Evolutionary conservation across 2,113 vertebrate species (phyloP).

Genomic region (Etheostoma spectabile): DNA sequence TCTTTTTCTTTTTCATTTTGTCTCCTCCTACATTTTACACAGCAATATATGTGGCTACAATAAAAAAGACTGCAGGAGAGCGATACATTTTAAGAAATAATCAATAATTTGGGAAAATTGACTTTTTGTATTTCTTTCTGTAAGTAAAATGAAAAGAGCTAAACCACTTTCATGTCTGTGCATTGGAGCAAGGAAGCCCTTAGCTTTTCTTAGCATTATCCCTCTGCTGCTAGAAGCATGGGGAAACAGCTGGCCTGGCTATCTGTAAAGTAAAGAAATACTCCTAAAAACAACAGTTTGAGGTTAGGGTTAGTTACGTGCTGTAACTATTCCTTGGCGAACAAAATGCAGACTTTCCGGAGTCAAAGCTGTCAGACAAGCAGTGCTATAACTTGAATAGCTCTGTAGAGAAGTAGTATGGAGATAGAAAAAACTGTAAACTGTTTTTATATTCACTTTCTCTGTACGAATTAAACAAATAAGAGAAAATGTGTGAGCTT

Average conservation of each 20-base stretch:
- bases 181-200: not conserved
- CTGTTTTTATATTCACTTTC: not conserved
- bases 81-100: not conserved
- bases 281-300: not conserved
- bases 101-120: not conserved
- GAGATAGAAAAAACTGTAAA: not conserved
- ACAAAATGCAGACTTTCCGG: not conserved
- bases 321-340: not conserved
- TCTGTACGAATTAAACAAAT: not conserved
- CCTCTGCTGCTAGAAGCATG: not conserved
- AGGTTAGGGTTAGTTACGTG: not conserved
- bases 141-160: not conserved
- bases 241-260: constrained; percentile 4
- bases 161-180: not conserved
- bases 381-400: not conserved
- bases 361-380: not conserved
- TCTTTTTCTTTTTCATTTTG: not conserved
- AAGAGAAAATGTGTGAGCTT: not conserved
- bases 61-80: not conserved
- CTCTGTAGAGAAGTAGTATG: not conserved
- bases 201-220: not conserved
- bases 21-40: not conserved
- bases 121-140: not conserved
- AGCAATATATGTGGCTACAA: not conserved
- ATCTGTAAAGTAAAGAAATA: not conserved